phyloP scores from a whole-genome alignment of 2,797 vertebrate genomes.

The Catharus ustulatus region DNA sequence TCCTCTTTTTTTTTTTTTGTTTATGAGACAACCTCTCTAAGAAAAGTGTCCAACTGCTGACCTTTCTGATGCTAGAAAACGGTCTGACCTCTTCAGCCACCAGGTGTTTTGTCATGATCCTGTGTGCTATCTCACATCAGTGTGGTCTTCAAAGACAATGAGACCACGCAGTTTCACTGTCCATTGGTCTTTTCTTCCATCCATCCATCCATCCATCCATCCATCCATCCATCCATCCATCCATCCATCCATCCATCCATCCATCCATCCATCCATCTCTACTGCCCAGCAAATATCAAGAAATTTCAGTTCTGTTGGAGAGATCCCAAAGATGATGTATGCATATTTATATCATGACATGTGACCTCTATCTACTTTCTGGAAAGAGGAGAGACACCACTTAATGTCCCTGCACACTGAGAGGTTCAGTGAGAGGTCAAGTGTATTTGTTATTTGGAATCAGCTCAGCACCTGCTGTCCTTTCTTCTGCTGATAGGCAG shows the following conservation, averaged over 20 bases:
- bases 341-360: background rate
- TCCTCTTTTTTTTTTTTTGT: background rate
- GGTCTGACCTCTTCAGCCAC: background rate
- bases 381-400: background rate
- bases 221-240: background rate
- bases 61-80: background rate
- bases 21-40: background rate
- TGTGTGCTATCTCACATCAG: background rate
- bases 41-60: background rate
- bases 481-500: background rate
- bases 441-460: background rate
- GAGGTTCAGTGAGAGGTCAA: background rate
- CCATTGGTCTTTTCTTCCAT: background rate
- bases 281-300: background rate
- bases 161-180: background rate
- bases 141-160: background rate
- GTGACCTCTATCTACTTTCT: background rate
- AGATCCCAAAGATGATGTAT: background rate
- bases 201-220: background rate
- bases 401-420: background rate
- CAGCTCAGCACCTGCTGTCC: background rate
- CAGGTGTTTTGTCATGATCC: background rate
- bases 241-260: background rate
- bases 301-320: background rate
- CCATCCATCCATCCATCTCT: background rate